Base-by-base conservation (phyloP, 2,113 vertebrate species). In the Melanocharis versteri region DNA sequence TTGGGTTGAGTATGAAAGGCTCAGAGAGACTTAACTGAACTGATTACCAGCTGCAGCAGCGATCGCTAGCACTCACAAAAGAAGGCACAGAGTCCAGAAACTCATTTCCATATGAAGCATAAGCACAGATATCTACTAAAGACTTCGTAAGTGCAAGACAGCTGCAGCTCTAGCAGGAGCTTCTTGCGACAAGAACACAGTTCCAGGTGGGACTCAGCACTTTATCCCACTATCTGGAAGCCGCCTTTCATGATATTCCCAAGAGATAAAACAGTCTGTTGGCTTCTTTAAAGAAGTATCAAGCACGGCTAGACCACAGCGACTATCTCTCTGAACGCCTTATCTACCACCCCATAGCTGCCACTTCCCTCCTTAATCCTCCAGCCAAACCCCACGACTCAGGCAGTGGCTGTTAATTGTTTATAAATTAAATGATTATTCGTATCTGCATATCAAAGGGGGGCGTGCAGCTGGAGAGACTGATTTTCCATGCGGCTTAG, bases 401-500 rank as follows among this genome's bases (percentile, higher is more conserved):
- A 18, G 80, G 85, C 77, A 88, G 81, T 6, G 42, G 15, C 77
- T 56, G 53, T n/a, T 79, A 69, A 95, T 84, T 93, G 76, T 60
- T 90, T 86, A 82, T 82, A 96, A 95, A 85, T 95, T 72, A 94
- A 94, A 89, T 62, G 24, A 89, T 75, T 86, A 77, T 81, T 80
- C 61, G 5, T 60, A 96, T 91, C 64, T 94, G 82, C 91, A 87
- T 83, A 77, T 91, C 94, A 93, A 93, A 90, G 47, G 4, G 17
- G 23, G 35, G 10, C 1, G 80, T 64, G 72, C 83, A 82, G 91
- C 91, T 84, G 87, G 51, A 58, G 58, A 87, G 44, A 7, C 71
- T 7, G 58, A 93, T 89, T 92, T 77, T 87, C 57, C 81, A 70
- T 33, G 91, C 16, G 5, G 86, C 45, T 92, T 56, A 51, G 56